Evolutionary conservation across 2,888 invertebrate genomes (phyloP).

Genomic region (Celastrina argiolus): DNA sequence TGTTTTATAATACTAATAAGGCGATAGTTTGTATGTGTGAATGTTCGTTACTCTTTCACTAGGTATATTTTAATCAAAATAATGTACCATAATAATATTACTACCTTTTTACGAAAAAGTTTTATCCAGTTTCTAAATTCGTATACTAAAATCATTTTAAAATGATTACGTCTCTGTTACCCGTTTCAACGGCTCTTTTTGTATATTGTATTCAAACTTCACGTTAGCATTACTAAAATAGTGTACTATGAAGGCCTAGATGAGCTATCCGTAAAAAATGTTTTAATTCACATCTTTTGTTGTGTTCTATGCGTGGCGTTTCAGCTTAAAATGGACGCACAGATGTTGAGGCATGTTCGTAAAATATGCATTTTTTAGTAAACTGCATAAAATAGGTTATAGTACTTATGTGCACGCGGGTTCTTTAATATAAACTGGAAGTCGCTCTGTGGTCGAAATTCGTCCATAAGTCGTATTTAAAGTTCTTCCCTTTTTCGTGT

Average conservation of each 20-base stretch:
- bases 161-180: neutral
- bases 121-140: neutral
- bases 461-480: too few relatives aligned
- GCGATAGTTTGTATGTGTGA: too few relatives aligned
- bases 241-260: neutral
- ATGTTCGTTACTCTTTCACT: too few relatives aligned
- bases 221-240: neutral
- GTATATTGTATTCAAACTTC: slow-evolving; percentile 6
- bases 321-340: neutral
- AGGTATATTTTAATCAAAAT: too few relatives aligned
- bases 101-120: neutral
- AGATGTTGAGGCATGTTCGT: neutral
- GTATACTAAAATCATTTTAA: slow-evolving; percentile 15
- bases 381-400: neutral
- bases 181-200: neutral
- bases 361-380: neutral
- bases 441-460: too few relatives aligned
- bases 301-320: neutral
- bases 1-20: too few relatives aligned
- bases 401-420: too few relatives aligned
- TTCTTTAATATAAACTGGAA: neutral
- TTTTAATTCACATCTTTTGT: slow-evolving; percentile 12
- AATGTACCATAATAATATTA: too few relatives aligned
- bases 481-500: too few relatives aligned
- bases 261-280: slow-evolving; percentile 9